Evolutionary conservation across 2,797 vertebrate genomes (phyloP), one percentile per base, ranked within the genome.

Genomic region (Acipenser ruthenus): DNA sequence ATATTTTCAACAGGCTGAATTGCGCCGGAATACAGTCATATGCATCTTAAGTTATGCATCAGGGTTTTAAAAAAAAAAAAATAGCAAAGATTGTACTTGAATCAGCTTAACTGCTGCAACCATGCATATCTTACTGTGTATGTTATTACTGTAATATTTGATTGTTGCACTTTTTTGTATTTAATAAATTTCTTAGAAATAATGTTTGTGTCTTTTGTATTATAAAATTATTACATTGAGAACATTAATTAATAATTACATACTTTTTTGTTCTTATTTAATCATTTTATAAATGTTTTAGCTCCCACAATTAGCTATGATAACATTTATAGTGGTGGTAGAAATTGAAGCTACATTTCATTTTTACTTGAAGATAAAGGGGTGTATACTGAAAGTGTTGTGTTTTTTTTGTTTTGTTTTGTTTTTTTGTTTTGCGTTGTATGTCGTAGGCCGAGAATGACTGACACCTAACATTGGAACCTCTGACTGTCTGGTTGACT

Each of bases 361-460:
- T 7, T 11, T 11, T 10, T 58, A 6, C 6, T 58, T 13, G 10
- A 58, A 13, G 55, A 58, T 12, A 58, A 58, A 10, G 49, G 59
- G 50, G 10, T 55, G 68, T 68, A 68, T 85, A 88, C 85, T 87
- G 84, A 88, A 87, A 79, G 77, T 79, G 82, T 88, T 85, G 88
- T 83, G 81, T 88, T 85, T 88, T 83, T 86, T 65, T 48, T 65
- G 64, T 65, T 65, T 67, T 70, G 60, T 49, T 47, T 66, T 48
- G 47, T 60, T 51, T 12, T 49, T 70, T 53, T 60, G 75, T 86
- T 87, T 80, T 87, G 80, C 83, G 77, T 91, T 92, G 86, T 90
- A 78, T 90, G 82, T 90, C 88, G 55, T 86, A 91, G 90, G 89
- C 89, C 83, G 72, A 92, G 89, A 89, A 80, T 89, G 87, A 88